A percentile compares a stretch with the other conserved stretches of the same genome.
Evolutionary conservation across 2,797 vertebrate genomes (phyloP).

Genomic region (Urocyon cinereoargenteus): DNA sequence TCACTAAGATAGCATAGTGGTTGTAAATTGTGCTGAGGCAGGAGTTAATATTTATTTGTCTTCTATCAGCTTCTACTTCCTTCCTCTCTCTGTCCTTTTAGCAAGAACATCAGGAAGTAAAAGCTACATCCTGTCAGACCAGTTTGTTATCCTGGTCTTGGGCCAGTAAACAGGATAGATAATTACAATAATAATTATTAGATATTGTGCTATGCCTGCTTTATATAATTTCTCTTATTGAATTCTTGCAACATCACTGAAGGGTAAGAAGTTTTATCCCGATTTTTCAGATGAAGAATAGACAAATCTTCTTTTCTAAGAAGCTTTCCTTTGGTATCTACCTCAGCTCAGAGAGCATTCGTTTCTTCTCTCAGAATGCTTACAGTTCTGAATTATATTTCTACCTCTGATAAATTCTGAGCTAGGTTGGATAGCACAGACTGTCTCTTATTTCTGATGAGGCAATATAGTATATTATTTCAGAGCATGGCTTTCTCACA

Average conservation of each 20-base stretch:
- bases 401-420: background rate
- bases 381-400: constrained; percentile 2
- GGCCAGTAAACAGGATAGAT: constrained; percentile 60
- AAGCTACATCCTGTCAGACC: constrained; percentile 74
- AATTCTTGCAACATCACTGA: constrained; percentile 52
- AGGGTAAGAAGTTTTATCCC: constrained; percentile 34
- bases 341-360: background rate
- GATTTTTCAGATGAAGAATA: constrained; percentile 60
- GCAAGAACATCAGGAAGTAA: constrained; percentile 75
- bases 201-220: constrained; percentile 17
- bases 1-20: constrained; percentile 28
- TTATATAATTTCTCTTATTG: constrained; percentile 49
- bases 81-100: constrained; percentile 74
- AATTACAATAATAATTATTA: constrained; percentile 46
- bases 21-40: constrained; percentile 73
- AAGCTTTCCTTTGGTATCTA: background rate
- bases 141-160: constrained; percentile 63
- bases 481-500: constrained; percentile 21
- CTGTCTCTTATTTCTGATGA: constrained; percentile 31
- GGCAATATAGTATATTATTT: constrained; percentile 11
- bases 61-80: constrained; percentile 63
- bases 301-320: background rate
- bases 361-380: constrained; percentile 15
- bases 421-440: background rate
- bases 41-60: constrained; percentile 69